Conservation (phyloP, 2,797 vertebrate genomes). For the Epinephelus awoara region DNA sequence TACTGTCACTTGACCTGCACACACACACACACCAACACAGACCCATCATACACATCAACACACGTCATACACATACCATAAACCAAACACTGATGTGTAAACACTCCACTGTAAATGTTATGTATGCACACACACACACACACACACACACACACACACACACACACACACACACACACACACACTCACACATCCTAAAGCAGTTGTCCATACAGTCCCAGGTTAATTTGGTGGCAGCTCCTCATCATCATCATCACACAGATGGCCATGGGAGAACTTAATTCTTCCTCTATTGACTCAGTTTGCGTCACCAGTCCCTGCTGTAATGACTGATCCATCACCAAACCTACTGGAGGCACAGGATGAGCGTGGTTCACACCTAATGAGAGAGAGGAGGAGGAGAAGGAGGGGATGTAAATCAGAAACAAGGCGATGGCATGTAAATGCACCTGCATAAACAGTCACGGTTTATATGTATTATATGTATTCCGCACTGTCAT, state of each 20-base stretch:
- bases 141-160: slow-evolving; percentile 22
- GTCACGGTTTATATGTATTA: not conserved
- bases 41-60: not conserved
- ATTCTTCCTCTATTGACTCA: slow-evolving; percentile 83
- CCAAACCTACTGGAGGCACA: slow-evolving; percentile 66
- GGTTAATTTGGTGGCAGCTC: slow-evolving; percentile 78
- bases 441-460: slow-evolving; percentile 12
- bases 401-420: not conserved
- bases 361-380: slow-evolving; percentile 46
- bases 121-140: not conserved
- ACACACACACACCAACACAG: slow-evolving; percentile 29
- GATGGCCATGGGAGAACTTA: slow-evolving; percentile 82
- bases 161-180: slow-evolving; percentile 33
- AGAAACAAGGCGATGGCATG: slow-evolving; percentile 13
- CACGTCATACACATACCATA: slow-evolving; percentile 8
- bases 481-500: not conserved
- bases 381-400: slow-evolving; percentile 2
- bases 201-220: slow-evolving; percentile 61
- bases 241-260: slow-evolving; percentile 77
- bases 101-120: slow-evolving; percentile 26
- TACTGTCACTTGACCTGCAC: slow-evolving; percentile 45
- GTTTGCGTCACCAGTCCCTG: slow-evolving; percentile 71
- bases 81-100: slow-evolving; percentile 29
- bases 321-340: slow-evolving; percentile 79
- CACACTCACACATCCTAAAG: slow-evolving; percentile 32